Base-by-base conservation (phyloP, 1,140 invertebrate species). In the Hyles vespertilio region DNA sequence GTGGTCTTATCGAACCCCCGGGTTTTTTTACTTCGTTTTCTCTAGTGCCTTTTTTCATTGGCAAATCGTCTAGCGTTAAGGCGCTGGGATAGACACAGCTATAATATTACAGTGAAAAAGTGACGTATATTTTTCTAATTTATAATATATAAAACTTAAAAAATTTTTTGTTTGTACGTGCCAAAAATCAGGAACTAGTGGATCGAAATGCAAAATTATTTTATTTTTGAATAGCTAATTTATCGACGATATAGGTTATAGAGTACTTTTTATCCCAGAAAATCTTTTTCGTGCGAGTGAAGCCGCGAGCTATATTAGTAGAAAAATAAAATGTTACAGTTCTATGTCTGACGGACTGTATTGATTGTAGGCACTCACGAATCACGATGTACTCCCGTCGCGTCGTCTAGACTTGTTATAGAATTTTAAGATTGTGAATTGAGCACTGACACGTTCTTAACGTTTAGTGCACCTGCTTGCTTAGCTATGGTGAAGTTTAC, bases 51-150 rank as follows among this genome's bases (percentile, higher is more conserved):
- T 85, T 87, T 83, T 83, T 82, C 67, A 67, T 64, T 77, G 72
- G 79, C 75, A 81, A 82, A 85, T 83, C 78, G 84, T 70, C 81
- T 80, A 76, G 82, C 59, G 70, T 71, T 85, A 84, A 84, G 75
- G 77, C 79, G 72, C 1, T 22, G 22, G 22, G 22, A 22, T 61
- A 76, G 79, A 76, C 74, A 78, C 59, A 54, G 54, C 46, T 52
- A 52, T 34, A 52, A 43, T 22, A 22, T 22, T 22, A 0, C 22
- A 0, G 22, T 22, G 2, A 22, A 22, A 22, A 22, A 22, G 22
- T 22, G 22, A 22, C 22, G 22, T 22, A 22, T 22, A 22, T 22
- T 22, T 2, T 22, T 22, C 22, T 22, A 22, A 22, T 22, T 22
- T 22, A 46, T 10, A 46, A 46, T 8, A 46, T 46, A 5, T 10